These are phyloP conservation scores for Papilio xuthus DNA, from an alignment of 1,140 invertebrate genomes.

Conservation along the genomic window DNA sequence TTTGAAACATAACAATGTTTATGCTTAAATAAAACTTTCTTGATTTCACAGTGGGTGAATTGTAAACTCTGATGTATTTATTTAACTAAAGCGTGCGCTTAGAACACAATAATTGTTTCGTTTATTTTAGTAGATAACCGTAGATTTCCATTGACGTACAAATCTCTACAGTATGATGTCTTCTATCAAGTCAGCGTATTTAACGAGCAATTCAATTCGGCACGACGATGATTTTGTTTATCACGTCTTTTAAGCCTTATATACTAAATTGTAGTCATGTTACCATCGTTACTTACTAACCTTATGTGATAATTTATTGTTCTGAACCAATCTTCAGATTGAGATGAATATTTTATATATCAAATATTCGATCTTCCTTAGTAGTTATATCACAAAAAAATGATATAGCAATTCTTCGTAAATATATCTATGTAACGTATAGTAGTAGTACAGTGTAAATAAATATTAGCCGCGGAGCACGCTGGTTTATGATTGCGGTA, in stretches of 20 bases:
- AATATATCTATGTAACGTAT: constrained; percentile 56
- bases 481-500: constrained; percentile 64
- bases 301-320: neutral
- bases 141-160: neutral
- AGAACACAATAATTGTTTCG: neutral
- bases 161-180: neutral
- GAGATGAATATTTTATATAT: neutral
- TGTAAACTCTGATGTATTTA: constrained; percentile 11
- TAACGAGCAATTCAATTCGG: neutral
- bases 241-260: neutral
- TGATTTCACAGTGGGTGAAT: neutral
- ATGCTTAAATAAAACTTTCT: neutral
- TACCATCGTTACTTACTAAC: neutral
- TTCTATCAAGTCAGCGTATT: neutral
- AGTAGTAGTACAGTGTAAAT: constrained; percentile 59
- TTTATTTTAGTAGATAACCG: neutral
- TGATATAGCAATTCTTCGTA: constrained; percentile 39
- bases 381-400: neutral
- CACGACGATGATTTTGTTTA: neutral
- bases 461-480: constrained; percentile 54
- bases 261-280: neutral
- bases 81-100: neutral
- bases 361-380: neutral
- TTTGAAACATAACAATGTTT: neutral
- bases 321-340: neutral